phyloP scores from a whole-genome alignment of 2,888 invertebrate genomes.

The Iselma pallidipennis region DNA sequence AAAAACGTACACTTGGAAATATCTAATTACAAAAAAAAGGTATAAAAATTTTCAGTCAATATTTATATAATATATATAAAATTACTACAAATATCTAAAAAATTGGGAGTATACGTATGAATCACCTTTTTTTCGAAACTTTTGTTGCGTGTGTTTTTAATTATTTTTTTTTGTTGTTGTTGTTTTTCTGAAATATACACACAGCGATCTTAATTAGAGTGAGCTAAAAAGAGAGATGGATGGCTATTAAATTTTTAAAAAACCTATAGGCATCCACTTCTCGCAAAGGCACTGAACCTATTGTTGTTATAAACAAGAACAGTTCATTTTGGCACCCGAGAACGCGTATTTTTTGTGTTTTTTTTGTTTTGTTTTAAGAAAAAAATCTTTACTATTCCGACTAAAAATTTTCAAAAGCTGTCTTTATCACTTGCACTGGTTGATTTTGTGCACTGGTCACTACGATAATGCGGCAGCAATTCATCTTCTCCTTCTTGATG shows the following conservation, averaged over 20 bases:
- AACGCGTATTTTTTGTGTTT: conserved; percentile 28
- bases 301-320: conserved; percentile 31
- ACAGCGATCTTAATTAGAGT: background rate
- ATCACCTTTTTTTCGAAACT: conserved; percentile 30
- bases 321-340: conserved; percentile 58
- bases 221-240: background rate
- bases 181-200: conserved; percentile 16
- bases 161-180: background rate
- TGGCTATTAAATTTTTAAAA: background rate
- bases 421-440: conserved; percentile 52
- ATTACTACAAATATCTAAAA: conserved; percentile 29
- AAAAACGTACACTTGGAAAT: conserved; percentile 49
- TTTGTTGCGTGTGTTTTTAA: conserved; percentile 14
- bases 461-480: conserved; percentile 36
- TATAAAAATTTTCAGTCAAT: conserved; percentile 51
- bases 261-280: conserved; percentile 15
- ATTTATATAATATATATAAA: conserved; percentile 41
- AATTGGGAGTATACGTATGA: conserved; percentile 41
- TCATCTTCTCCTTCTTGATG: conserved; percentile 73
- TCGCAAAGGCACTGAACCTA: conserved; percentile 54
- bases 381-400: conserved; percentile 42
- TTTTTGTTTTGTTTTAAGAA: conserved; percentile 41
- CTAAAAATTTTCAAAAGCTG: conserved; percentile 35
- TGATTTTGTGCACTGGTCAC: conserved; percentile 47
- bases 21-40: conserved; percentile 48